phyloP scores from a whole-genome alignment of 2,888 invertebrate species.

The Trissonchulus latispiculum region DNA sequence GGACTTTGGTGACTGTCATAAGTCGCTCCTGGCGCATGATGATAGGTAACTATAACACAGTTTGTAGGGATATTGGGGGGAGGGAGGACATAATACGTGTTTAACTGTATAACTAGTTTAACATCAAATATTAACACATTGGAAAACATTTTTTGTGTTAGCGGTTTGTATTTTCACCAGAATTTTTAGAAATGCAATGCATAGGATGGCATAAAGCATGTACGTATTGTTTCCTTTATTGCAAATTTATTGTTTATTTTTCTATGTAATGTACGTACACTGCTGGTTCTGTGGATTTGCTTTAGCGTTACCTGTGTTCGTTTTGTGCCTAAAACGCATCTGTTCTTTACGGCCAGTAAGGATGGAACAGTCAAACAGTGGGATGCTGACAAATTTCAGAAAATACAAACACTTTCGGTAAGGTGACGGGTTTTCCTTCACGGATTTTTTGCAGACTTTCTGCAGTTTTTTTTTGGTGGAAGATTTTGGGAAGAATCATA shows the following conservation, averaged over 20 bases:
- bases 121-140: constrained; percentile 8
- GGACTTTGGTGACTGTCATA: constrained; percentile 95
- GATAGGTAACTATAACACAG: constrained; percentile 55
- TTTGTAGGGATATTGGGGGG: too few species aligned
- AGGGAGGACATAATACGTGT: too few species aligned
- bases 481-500: neutral
- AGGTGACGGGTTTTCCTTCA: constrained; percentile 30
- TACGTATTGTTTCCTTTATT: too few species aligned
- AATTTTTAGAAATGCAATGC: too few species aligned
- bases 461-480: neutral
- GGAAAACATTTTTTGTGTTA: too few species aligned
- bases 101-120: neutral
- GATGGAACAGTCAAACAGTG: constrained; percentile 91
- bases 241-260: too few species aligned
- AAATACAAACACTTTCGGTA: constrained; percentile 75
- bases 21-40: constrained; percentile 88
- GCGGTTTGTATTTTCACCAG: too few species aligned
- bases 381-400: constrained; percentile 84
- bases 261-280: too few species aligned
- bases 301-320: constrained; percentile 69
- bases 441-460: neutral
- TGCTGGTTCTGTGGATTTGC: too few species aligned
- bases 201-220: too few species aligned
- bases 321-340: constrained; percentile 80
- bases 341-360: constrained; percentile 83